A percentile compares a stretch with the other conserved stretches of the same genome.
phyloP scores from a whole-genome alignment of 2,888 invertebrate genomes.

The Rotaria macrura region DNA sequence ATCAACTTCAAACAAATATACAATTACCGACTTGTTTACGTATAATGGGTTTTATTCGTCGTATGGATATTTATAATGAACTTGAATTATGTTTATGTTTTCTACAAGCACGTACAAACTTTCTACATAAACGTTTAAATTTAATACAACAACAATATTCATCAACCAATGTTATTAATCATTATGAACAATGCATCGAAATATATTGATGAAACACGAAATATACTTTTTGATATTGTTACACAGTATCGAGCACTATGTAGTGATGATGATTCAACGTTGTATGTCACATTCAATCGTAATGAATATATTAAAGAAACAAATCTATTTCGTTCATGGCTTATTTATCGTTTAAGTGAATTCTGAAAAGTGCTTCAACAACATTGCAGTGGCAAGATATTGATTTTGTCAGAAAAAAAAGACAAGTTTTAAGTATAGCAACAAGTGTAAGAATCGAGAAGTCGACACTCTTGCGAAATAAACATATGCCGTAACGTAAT shows the following conservation, averaged over 20 bases:
- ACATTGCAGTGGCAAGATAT: neutral
- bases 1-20: conserved; percentile 71
- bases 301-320: conserved; percentile 24
- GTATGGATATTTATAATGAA: conserved; percentile 70
- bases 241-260: conserved; percentile 90
- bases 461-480: too few species aligned
- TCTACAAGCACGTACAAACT: conserved; percentile 59
- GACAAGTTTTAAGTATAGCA: too few species aligned
- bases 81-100: conserved; percentile 78
- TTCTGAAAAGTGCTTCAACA: conserved; percentile 5
- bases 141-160: conserved; percentile 60
- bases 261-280: conserved; percentile 61
- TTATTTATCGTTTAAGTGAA: conserved; percentile 13
- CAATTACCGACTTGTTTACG: conserved; percentile 74
- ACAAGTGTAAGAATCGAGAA: too few species aligned
- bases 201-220: conserved; percentile 75
- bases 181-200: conserved; percentile 71
- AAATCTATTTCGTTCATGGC: conserved; percentile 22
- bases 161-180: conserved; percentile 53
- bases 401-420: too few species aligned
- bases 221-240: conserved; percentile 82
- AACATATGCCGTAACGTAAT: too few species aligned
- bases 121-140: conserved; percentile 68
- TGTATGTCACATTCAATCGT: conserved; percentile 13
- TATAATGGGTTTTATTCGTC: conserved; percentile 58